Evolutionary conservation across 2,888 invertebrate genomes (phyloP).

Genomic region (Catocala nupta): DNA sequence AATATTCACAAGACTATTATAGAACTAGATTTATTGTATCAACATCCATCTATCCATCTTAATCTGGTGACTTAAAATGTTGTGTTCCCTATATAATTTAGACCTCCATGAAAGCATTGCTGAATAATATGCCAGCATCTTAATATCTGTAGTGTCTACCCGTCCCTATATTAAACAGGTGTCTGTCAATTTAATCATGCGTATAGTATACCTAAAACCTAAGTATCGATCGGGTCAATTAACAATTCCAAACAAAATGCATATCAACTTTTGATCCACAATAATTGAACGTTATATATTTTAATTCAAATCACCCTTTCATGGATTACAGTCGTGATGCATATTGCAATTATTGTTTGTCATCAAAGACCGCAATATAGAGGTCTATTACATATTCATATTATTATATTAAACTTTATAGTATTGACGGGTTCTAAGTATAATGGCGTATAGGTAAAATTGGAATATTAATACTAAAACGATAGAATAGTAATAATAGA

Average conservation of each 20-base stretch:
- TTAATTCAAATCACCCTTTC: slow-evolving; percentile 9
- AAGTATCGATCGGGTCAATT: neutral
- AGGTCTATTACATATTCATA: slow-evolving; percentile 3
- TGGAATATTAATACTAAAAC: neutral
- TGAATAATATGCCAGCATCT: no score
- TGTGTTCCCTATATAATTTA: no score
- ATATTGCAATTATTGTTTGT: slow-evolving; percentile 11
- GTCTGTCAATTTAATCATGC: no score
- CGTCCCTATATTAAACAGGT: no score
- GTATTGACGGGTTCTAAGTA: neutral
- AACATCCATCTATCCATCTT: no score
- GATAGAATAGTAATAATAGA: no score
- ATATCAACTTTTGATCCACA: slow-evolving; percentile 11
- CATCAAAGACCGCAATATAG: slow-evolving; percentile 4
- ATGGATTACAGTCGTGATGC: slow-evolving; percentile 3
- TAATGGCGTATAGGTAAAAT: neutral
- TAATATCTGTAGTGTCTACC: no score
- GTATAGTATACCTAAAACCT: no score
- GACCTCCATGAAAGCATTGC: no score
- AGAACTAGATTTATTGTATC: no score
- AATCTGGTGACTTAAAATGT: no score
- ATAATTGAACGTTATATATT: slow-evolving; percentile 12
- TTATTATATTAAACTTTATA: slow-evolving; percentile 1
- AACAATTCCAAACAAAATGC: neutral
- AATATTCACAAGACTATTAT: no score